These are phyloP conservation scores for Gavialis gangeticus DNA, from an alignment of 2,113 vertebrate species.

Conservation along the genomic window DNA sequence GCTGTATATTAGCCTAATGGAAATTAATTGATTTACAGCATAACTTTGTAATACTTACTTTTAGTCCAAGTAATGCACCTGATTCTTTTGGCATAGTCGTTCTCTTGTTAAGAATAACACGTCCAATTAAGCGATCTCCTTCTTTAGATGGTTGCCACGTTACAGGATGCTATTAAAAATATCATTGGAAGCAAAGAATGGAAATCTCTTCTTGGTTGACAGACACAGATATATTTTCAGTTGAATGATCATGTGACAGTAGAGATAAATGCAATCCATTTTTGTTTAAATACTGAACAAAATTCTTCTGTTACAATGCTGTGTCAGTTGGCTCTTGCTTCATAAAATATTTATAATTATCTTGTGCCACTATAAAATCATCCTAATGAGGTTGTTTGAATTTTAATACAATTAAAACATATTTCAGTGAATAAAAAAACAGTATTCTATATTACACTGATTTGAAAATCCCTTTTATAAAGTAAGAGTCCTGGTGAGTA, in stretches of 20 bases:
- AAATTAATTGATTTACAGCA: neutral
- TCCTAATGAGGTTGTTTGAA: neutral
- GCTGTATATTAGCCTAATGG: neutral
- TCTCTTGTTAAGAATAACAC: conserved; percentile 97
- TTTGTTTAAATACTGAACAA: neutral
- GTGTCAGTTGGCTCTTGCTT: neutral
- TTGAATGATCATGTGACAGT: neutral
- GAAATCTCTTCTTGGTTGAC: neutral
- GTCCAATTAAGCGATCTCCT: conserved; percentile 96
- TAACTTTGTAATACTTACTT: conserved; percentile 81
- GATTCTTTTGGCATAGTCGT: conserved; percentile 96
- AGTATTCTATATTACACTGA: neutral
- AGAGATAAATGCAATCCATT: neutral
- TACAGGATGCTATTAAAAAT: conserved; percentile 90
- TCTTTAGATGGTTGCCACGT: conserved; percentile 99
- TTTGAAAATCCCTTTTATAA: neutral
- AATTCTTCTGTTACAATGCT: neutral
- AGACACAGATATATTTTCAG: neutral
- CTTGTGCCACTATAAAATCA: neutral
- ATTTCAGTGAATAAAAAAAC: neutral
- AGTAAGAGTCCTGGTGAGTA: neutral
- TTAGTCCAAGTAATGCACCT: conserved; percentile 93
- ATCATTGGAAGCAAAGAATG: neutral
- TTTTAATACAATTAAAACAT: neutral
- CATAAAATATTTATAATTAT: neutral